Conservation (phyloP, 1,140 invertebrate species). For the Hestina assimilis region DNA sequence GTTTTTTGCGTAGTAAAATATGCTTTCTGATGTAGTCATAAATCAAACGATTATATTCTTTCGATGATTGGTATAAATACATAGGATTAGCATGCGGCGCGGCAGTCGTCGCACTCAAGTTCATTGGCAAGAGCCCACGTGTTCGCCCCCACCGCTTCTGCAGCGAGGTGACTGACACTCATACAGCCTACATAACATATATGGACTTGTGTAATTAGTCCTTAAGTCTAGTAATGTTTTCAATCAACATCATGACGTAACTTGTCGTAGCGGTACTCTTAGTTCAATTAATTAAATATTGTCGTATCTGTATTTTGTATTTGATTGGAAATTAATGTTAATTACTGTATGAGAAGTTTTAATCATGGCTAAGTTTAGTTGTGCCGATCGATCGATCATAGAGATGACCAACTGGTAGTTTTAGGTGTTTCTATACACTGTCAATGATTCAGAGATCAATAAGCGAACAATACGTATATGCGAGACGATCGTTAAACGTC, state of each 20-base stretch:
- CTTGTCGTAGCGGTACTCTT: neutral
- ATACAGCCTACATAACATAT: slow-evolving; percentile 35
- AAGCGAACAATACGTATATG: slow-evolving; percentile 60
- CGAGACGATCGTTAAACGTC: slow-evolving; percentile 60
- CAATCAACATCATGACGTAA: neutral
- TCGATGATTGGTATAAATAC: slow-evolving; percentile 20
- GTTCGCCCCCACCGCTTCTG: slow-evolving; percentile 49
- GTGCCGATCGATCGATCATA: neutral
- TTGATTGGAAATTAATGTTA: no score
- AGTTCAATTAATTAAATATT: no score
- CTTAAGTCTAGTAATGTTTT: neutral
- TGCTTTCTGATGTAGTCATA: no score
- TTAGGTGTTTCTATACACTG: slow-evolving; percentile 7
- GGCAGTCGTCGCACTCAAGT: slow-evolving; percentile 54
- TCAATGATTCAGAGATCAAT: slow-evolving; percentile 57
- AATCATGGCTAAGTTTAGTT: no score
- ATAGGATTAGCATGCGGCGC: slow-evolving; percentile 29
- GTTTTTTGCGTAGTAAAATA: no score
- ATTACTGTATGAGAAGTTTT: no score
- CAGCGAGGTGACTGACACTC: slow-evolving; percentile 62
- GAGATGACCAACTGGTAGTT: neutral
- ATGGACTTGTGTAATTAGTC: slow-evolving; percentile 21
- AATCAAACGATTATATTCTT: slow-evolving; percentile 3
- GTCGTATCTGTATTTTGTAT: no score
- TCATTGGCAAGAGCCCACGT: slow-evolving; percentile 70